These are phyloP conservation scores for Osmoderma eremita DNA, from an alignment of 2,888 invertebrate genomes.

Conservation along the genomic window DNA sequence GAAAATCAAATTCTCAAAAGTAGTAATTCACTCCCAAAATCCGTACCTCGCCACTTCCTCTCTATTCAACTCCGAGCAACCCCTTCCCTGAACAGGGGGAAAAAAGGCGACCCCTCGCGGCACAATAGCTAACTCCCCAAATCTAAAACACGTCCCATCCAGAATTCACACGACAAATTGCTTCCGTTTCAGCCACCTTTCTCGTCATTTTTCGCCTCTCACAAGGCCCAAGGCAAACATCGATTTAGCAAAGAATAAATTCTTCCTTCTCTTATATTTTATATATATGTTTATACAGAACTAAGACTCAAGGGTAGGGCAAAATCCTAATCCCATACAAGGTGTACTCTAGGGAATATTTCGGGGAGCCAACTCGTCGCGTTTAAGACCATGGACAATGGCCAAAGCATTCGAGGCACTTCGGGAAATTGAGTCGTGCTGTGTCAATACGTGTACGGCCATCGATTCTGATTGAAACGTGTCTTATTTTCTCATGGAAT, in stretches of 20 bases:
- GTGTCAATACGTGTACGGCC: slow-evolving; percentile 53
- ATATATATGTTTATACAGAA: no score
- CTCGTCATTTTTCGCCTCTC: background rate
- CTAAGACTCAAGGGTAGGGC: no score
- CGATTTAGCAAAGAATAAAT: slow-evolving; percentile 3
- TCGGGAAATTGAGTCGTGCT: slow-evolving; percentile 56
- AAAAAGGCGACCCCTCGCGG: no score
- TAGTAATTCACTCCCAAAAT: no score
- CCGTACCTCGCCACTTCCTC: no score
- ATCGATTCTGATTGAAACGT: slow-evolving; percentile 56
- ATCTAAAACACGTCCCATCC: background rate
- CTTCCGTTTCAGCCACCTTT: background rate
- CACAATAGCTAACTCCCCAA: no score
- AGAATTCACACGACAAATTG: slow-evolving; percentile 7
- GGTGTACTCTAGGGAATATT: slow-evolving; percentile 1
- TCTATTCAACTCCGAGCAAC: no score
- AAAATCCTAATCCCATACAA: slow-evolving; percentile 11
- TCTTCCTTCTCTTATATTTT: background rate
- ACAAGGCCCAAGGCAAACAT: background rate
- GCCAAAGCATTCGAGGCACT: slow-evolving; percentile 54
- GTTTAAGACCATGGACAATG: slow-evolving; percentile 50
- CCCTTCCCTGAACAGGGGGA: no score
- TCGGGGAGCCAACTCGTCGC: background rate
- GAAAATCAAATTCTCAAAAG: no score
- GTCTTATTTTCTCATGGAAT: slow-evolving; percentile 48